Percentiles rank a stretch among this genome's conserved stretches.
Conservation (phyloP, 1,140 invertebrate genomes). For the Apis cerana region DNA sequence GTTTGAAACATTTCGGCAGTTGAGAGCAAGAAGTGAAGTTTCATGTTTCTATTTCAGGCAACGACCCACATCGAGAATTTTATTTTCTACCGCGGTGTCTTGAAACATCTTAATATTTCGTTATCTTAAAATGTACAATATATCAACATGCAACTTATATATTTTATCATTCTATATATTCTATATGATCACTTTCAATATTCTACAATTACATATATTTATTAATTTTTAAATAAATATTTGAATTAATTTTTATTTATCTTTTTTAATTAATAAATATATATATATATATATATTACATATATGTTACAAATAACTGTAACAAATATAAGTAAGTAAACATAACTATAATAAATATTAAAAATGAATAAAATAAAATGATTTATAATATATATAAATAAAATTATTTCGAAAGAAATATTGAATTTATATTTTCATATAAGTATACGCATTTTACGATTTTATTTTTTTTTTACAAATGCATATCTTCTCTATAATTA, state of each 20-base stretch:
- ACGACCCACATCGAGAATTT: constrained; percentile 75
- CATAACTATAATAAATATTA: too few species aligned
- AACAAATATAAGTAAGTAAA: too few species aligned
- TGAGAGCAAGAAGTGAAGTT: constrained; percentile 36
- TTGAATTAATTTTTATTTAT: too few species aligned
- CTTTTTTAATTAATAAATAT: neutral
- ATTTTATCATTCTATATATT: neutral
- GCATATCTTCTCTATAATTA: constrained; percentile 7
- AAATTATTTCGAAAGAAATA: neutral
- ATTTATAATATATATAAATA: too few species aligned
- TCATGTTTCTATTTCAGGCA: constrained; percentile 67
- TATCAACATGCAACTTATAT: neutral
- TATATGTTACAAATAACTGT: neutral
- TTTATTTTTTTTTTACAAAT: neutral
- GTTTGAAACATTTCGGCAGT: constrained; percentile 39
- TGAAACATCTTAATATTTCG: constrained; percentile 42
- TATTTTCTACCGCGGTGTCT: constrained; percentile 62
- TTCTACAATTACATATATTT: too few species aligned
- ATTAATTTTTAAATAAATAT: too few species aligned
- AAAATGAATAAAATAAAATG: too few species aligned
- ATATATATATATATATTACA: neutral
- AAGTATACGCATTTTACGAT: neutral
- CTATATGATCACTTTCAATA: too few species aligned
- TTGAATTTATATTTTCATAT: constrained; percentile 3
- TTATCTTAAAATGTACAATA: neutral